Conservation (phyloP, 2,113 vertebrate genomes). For the Seriola aureovittata region DNA sequence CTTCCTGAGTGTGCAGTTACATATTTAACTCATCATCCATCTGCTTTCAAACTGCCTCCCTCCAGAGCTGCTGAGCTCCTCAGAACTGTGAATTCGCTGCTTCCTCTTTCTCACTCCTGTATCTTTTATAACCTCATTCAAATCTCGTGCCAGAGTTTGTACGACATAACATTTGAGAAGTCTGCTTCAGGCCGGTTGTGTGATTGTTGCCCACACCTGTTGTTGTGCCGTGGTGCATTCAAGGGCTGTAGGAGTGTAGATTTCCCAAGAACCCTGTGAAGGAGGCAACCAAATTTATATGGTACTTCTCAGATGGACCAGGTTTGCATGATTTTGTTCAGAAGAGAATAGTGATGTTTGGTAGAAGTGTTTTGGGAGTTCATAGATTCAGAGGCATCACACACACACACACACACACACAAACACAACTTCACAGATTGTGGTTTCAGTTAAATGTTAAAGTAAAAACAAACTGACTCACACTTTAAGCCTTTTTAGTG, state of each 20-base stretch:
- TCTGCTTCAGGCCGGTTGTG: not conserved
- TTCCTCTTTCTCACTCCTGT: slow-evolving; percentile 8
- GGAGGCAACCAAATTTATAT: not conserved
- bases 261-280: rapidly evolving
- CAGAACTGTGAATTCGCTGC: not conserved
- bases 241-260: not conserved
- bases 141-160: not conserved
- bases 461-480: no score
- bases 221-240: not conserved
- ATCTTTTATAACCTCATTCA: slow-evolving; percentile 28
- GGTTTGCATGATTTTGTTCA: not conserved
- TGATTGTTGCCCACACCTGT: slow-evolving; percentile 16
- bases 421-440: no score
- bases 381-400: no score
- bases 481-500: no score
- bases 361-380: no score
- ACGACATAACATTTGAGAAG: not conserved
- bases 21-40: slow-evolving; percentile 46
- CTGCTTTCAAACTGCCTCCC: slow-evolving; percentile 35
- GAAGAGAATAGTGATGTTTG: not conserved
- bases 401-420: no score
- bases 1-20: slow-evolving; percentile 18
- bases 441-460: no score
- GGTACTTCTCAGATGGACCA: no score
- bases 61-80: slow-evolving; percentile 19